Conservation (phyloP, 2,797 vertebrate genomes). For the Cossypha polioptera region DNA sequence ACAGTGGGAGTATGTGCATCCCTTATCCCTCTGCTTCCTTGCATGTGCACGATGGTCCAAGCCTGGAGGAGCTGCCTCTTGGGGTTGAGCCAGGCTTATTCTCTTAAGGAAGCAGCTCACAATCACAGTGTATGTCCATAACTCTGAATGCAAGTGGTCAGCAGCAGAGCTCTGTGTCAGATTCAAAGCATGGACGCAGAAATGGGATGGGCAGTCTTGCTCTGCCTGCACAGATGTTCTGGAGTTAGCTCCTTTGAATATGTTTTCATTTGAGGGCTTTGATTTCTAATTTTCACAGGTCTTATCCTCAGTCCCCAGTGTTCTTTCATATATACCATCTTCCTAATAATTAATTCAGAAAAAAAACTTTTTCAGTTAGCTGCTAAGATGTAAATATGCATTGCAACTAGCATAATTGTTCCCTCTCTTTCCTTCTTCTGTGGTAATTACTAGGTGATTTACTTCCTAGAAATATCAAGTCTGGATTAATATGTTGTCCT, state of each 20-base stretch:
- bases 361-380: neutral
- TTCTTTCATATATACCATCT: neutral
- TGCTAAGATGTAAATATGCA: neutral
- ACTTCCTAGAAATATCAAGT: neutral
- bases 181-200: neutral
- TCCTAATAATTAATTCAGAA: neutral
- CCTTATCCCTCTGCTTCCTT: neutral
- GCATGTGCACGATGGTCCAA: accelerated
- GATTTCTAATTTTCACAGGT: neutral
- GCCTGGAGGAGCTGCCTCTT: neutral
- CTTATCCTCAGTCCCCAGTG: neutral
- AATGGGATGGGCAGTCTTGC: neutral
- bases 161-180: accelerated
- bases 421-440: neutral
- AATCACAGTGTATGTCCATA: accelerated
- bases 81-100: neutral
- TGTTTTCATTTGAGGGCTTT: neutral
- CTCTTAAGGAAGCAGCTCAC: neutral
- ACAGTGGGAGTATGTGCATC: accelerated
- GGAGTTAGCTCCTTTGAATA: neutral
- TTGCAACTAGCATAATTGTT: neutral
- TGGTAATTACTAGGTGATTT: neutral
- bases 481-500: constrained; percentile 20
- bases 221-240: neutral
- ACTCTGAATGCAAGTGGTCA: neutral